phyloP scores from a whole-genome alignment of 1,140 invertebrate genomes.

The Chironomus striatipennis region DNA sequence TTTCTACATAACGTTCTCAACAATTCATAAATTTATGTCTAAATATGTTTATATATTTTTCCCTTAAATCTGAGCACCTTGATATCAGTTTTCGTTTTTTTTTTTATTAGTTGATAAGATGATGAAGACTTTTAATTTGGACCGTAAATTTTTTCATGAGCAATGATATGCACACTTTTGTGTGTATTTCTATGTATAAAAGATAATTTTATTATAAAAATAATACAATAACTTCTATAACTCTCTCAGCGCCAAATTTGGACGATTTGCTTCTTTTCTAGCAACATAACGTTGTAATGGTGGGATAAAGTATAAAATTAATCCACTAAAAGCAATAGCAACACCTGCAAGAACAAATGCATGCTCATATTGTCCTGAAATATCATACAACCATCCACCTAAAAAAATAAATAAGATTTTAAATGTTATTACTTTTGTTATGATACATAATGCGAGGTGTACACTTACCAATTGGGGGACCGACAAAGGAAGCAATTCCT shows the following conservation, averaged over 20 bases:
- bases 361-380: constrained; percentile 64
- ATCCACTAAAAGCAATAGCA: constrained; percentile 75
- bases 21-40: no score
- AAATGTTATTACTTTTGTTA: no score
- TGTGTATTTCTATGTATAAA: no score
- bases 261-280: constrained; percentile 25
- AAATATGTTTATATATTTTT: not conserved
- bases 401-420: constrained; percentile 34
- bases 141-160: not conserved
- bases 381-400: constrained; percentile 72
- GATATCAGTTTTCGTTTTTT: not conserved
- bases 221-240: not conserved
- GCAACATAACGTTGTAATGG: constrained; percentile 50
- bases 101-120: not conserved
- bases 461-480: constrained; percentile 66
- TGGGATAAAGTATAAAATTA: constrained; percentile 82
- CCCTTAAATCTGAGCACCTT: not conserved
- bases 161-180: not conserved
- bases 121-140: not conserved
- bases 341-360: constrained; percentile 75
- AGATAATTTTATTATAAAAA: not conserved
- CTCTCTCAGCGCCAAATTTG: not conserved
- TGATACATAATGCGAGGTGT: constrained; percentile 22
- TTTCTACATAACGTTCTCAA: no score
- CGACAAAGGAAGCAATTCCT: constrained; percentile 80